Evolutionary conservation across 2,888 invertebrate species (phyloP).

Genomic region (Troilus luridus): DNA sequence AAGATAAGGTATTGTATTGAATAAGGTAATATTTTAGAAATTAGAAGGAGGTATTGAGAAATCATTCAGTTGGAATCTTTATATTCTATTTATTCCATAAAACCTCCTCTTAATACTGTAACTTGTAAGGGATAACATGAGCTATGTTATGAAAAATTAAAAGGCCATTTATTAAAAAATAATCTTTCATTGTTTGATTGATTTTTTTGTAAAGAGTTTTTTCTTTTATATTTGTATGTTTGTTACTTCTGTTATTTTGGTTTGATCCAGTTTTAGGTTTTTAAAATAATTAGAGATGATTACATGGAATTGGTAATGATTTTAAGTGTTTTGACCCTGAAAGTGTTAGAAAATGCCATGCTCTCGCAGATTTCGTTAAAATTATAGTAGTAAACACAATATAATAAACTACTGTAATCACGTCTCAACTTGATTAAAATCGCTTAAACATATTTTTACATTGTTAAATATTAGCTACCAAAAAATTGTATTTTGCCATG

Average conservation of each 20-base stretch:
- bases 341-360: not conserved
- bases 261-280: not conserved
- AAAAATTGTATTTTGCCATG: no score
- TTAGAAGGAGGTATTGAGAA: slow-evolving; percentile 14
- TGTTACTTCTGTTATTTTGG: not conserved
- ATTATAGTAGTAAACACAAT: not conserved
- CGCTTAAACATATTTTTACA: no score
- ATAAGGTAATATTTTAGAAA: slow-evolving; percentile 7
- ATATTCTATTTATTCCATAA: not conserved
- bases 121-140: not conserved
- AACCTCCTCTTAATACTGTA: not conserved
- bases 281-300: not conserved
- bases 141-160: not conserved
- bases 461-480: no score
- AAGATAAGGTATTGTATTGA: slow-evolving; percentile 31
- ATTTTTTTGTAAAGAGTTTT: not conserved
- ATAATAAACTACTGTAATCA: not conserved
- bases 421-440: no score
- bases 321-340: not conserved
- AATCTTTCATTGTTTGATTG: not conserved
- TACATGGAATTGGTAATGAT: not conserved
- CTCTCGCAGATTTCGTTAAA: not conserved
- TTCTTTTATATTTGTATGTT: not conserved
- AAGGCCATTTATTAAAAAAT: not conserved
- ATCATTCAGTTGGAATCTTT: slow-evolving; percentile 2